Evolutionary conservation across 2,888 invertebrate species (phyloP), one percentile per base, ranked within the genome.

Genomic region (Synergus japonicus): DNA sequence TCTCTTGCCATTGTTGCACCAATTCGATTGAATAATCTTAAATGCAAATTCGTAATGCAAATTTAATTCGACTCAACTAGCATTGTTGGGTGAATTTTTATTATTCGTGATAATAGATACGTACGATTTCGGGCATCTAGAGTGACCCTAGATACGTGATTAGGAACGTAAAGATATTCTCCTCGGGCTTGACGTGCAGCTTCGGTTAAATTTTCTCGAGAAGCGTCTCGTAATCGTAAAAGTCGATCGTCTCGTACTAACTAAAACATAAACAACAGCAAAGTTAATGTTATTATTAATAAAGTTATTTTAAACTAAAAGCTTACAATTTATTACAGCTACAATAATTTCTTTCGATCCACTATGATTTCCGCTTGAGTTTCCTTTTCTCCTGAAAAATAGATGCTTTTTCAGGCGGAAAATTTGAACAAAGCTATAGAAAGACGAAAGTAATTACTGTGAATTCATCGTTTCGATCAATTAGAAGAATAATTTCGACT

Each of bases 141-240:
- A 2, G 95, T 95, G 87, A 94, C 94, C 78, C 93, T 89, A 15
- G 93, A 93, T 82, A 96, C 93, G 79, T 94, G 93, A 78, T 94
- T 92, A 0, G 96, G 95, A 78, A 96, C 92, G 73, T 93, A 93
- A 79, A 93, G 92, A 86, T 95, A 95, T 86, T 94, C 94, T 79
- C 93, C 93, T 49, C 94, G 93, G 4, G 95, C 94, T 63, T 92
- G 93, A 12, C 94, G 93, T 84, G 95, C 93, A 12, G 94, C 94
- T 86, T 92, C 93, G 76, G 94, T 94, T 84, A 94, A 90, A 88
- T 95, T 94, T 77, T 94, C 93, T 18, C 93, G 93, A 15, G 93
- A 94, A 65, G 92, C 90, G 41, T 92, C 92, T 0, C 94, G 91
- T 80, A 94, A 92, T 44, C 93, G 89, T 79, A 88, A 81, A 66